Evolutionary conservation across 2,888 invertebrate species (phyloP), one percentile per base, ranked within the genome.

Genomic region (Temnothorax unifasciatus): DNA sequence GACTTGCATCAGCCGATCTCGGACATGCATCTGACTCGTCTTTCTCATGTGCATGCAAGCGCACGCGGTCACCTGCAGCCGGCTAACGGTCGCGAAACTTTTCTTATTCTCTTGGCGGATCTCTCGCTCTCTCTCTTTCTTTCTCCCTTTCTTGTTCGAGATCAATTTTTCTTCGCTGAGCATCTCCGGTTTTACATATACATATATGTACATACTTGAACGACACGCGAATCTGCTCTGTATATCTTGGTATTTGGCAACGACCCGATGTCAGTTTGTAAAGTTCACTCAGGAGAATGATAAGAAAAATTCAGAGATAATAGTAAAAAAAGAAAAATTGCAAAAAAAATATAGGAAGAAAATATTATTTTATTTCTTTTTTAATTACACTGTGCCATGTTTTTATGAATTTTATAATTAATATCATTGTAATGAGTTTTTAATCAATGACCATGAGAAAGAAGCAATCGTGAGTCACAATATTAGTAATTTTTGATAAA

Each of bases 1-100:
- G 85, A 87, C 86, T 90, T 90, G 91, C 91, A 88, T 90, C 90
- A 90, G 90, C 90, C 90, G 81, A 41, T 79, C 69, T 44, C 25
- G 34, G 50, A 50, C 75, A 47, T 47, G 68, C 21, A 75, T 75
- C 50, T 66, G 34, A 34, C 34, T 73, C 29, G 44, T 79, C 71
- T 79, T 25, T 79, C 21, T 79, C 74, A 73, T 50, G 9, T 47
- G 29, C 77, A 54, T 25, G 41, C 25, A 57, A 69, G 47, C 54
- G 34, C 69, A 54, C 68, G 38, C 84, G 47, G 63, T 75, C 75
- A 75, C 69, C 74, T 84, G 75, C 68, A 74, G 18, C 34, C 68
- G 44, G 50, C 69, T 85, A 84, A 85, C 85, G 85, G 84, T 85
- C 59, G 69, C 73, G 69, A 88, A 88, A 63, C 85, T 87, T 85